Base-by-base conservation (phyloP, 2,797 vertebrate species). In the Todus mexicanus region DNA sequence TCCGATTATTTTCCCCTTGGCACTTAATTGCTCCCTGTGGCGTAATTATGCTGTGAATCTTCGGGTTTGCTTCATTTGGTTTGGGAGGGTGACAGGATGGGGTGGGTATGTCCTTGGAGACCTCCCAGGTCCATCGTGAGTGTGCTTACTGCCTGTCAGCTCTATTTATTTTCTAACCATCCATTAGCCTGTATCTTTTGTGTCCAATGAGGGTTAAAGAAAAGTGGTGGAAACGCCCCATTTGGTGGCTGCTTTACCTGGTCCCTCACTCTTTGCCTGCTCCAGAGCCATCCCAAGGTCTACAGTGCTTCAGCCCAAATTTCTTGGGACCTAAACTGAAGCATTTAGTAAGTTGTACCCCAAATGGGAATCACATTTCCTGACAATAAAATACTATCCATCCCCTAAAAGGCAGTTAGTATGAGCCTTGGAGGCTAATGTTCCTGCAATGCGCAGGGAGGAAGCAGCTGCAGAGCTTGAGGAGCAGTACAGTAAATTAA, bases 1-100 rank as follows among this genome's bases (percentile, higher is more conserved):
- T 72, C 21, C 22, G 73, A 0, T 42, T 75, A 21, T 82, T 92
- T 89, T 60, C 27, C 5, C 53, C 16, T 92, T 84, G n/a, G 7
- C 25, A 37, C 9, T 81, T 85, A 51, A 77, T 51, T 93, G 43
- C 17, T 76, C 42, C 50, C 31, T 7, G n/a, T 60, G 76, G n/a
- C 8, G 26, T 75, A 3, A 1, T 82, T 82, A 42, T 33, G 19
- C 17, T 22, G 17, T 0, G 0, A 3, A 3, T 35, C 22, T 78
- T 81, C 6, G 2, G 9, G 50, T 93, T 90, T 53, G 15, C 48
- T 78, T 90, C 0, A 0, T 66, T 63, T 70, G 23, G 13, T 66
- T 60, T 82, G 48, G 1, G 2, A 84, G 25, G 23, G 35, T 76
- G 33, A 45, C 22, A 27, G 29, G 37, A 45, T 5, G 9, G 37